Evolutionary conservation across 2,113 vertebrate species (phyloP).

Genomic region (Gasterosteus nipponicus): DNA sequence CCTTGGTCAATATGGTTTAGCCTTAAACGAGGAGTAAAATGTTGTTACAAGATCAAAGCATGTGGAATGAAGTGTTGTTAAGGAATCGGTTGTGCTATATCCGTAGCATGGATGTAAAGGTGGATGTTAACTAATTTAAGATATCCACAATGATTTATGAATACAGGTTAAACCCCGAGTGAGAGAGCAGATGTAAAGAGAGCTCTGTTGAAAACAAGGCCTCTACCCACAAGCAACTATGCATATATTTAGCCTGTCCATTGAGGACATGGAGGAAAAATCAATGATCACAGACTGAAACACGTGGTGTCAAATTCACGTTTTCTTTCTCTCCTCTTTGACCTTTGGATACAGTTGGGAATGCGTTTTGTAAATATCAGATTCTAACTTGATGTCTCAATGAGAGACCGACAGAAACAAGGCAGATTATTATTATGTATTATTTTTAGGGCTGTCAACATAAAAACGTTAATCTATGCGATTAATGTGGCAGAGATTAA

Average conservation of each 20-base stretch:
- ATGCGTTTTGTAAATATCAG: conserved; percentile 45
- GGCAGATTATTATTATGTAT: background rate
- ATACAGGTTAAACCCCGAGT: background rate
- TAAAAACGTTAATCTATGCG: too few relatives aligned
- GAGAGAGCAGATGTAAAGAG: conserved; percentile 24
- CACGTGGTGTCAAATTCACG: conserved; percentile 62
- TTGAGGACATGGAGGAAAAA: conserved; percentile 71
- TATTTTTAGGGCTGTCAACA: too few relatives aligned
- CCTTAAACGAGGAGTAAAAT: background rate
- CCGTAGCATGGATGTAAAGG: background rate
- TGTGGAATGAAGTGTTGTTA: background rate
- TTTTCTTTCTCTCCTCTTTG: conserved; percentile 24
- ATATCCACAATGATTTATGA: background rate
- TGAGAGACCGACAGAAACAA: background rate
- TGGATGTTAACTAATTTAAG: background rate
- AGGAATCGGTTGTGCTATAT: background rate
- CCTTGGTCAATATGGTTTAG: conserved; percentile 1
- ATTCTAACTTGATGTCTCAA: conserved; percentile 24
- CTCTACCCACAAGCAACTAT: conserved; percentile 34
- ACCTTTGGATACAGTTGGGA: conserved; percentile 58
- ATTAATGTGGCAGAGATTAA: too few relatives aligned
- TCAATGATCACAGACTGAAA: conserved; percentile 68
- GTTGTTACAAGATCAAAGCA: background rate
- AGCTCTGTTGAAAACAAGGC: conserved; percentile 50
- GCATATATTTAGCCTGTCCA: conserved; percentile 72